Percentiles rank a stretch among this genome's conserved stretches.
Conservation (phyloP, 2,888 invertebrate genomes). For the Trissolcus japonicus region DNA sequence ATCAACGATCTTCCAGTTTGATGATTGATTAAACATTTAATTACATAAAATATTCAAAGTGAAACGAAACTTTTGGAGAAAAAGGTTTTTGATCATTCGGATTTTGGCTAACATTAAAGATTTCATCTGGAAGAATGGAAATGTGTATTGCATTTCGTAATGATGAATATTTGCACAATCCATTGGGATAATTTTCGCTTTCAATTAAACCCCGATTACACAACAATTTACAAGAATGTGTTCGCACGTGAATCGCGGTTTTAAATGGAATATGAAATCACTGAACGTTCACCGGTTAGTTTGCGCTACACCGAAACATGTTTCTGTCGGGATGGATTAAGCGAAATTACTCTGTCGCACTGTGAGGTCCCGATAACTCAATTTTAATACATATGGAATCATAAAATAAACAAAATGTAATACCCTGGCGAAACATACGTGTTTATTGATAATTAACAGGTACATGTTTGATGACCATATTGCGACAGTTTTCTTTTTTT, state of each 20-base stretch:
- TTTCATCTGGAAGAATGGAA: too few species aligned
- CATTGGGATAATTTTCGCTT: conserved; percentile 8
- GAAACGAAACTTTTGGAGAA: too few species aligned
- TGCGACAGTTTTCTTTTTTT: too few species aligned
- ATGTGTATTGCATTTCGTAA: background rate
- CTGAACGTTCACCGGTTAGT: background rate
- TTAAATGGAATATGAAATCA: conserved; percentile 18
- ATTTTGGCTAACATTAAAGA: too few species aligned
- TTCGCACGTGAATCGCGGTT: conserved; percentile 10
- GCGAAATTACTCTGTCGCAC: background rate
- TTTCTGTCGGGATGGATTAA: conserved; percentile 9
- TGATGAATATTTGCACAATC: background rate
- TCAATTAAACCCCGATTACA: conserved; percentile 6
- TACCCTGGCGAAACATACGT: background rate
- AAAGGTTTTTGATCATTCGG: too few species aligned
- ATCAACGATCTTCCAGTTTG: too few species aligned
- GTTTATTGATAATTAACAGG: background rate
- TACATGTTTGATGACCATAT: too few species aligned
- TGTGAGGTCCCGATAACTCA: conserved; percentile 9
- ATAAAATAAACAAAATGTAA: conserved; percentile 5
- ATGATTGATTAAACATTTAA: too few species aligned
- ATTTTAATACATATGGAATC: conserved; percentile 9
- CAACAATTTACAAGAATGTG: conserved; percentile 8
- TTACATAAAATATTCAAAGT: too few species aligned
- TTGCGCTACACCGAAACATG: conserved; percentile 6